Evolutionary conservation across 2,113 vertebrate species (phyloP).

Genomic region (Hypomesus transpacificus): DNA sequence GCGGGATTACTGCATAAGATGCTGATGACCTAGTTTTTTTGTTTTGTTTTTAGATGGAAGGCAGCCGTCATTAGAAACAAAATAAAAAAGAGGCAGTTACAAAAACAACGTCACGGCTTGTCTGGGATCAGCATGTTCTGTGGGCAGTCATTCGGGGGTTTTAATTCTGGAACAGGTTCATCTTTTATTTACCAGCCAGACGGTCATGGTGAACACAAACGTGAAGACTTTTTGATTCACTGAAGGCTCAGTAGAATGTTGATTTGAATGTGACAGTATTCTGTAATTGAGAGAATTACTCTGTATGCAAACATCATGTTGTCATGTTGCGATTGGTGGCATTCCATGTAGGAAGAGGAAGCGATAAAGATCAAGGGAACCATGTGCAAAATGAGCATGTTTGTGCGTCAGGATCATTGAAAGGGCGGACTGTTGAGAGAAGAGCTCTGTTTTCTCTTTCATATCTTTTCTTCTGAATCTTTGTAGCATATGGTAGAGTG

Average conservation of each 20-base stretch:
- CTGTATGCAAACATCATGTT: not conserved
- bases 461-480: conserved; percentile 37
- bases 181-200: conserved; percentile 68
- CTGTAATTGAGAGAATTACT: conserved; percentile 13
- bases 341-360: conserved; percentile 5
- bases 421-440: conserved; percentile 31
- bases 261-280: conserved; percentile 22
- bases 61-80: conserved; percentile 52
- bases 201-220: conserved; percentile 42
- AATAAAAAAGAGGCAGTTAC: conserved; percentile 46
- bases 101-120: conserved; percentile 45
- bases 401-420: conserved; percentile 50
- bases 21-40: conserved; percentile 70
- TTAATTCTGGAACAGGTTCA: conserved; percentile 71
- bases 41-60: conserved; percentile 46
- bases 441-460: conserved; percentile 23
- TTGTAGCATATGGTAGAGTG: conserved; percentile 33
- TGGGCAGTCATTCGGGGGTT: conserved; percentile 58
- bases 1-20: conserved; percentile 76
- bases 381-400: not conserved
- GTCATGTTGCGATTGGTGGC: not conserved
- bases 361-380: conserved; percentile 23
- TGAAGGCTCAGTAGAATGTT: not conserved
- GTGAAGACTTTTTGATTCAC: conserved; percentile 8
- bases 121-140: conserved; percentile 60